These are phyloP conservation scores for Arremon aurantiirostris DNA, from an alignment of 2,797 vertebrate genomes.

Conservation along the genomic window DNA sequence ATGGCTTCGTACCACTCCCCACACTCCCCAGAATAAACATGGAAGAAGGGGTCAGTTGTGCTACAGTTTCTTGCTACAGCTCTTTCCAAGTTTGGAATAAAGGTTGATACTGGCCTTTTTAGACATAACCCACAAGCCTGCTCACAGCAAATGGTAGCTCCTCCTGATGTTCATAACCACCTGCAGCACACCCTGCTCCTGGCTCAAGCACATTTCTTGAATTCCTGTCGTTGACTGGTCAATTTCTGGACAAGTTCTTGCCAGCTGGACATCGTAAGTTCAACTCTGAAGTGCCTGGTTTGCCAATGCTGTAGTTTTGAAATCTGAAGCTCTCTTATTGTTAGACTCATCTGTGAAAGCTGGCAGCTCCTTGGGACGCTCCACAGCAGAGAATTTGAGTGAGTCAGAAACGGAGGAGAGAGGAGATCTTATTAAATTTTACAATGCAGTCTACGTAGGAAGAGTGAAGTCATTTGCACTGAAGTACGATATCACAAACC, in stretches of 20 bases:
- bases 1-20: background rate
- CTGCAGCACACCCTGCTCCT: background rate
- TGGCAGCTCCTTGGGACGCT: background rate
- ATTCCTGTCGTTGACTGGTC: background rate
- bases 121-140: background rate
- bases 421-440: constrained; percentile 95
- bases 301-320: background rate
- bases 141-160: background rate
- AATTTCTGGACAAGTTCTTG: background rate
- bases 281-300: background rate
- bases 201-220: background rate
- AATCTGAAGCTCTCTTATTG: background rate
- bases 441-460: constrained; percentile 88
- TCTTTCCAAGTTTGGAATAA: background rate
- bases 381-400: background rate
- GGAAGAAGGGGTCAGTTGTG: background rate
- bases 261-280: background rate
- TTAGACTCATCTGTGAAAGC: background rate
- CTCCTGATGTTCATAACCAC: background rate
- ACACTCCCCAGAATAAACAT: background rate
- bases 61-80: background rate
- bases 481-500: constrained; percentile 80
- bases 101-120: background rate
- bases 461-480: constrained; percentile 89
- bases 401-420: constrained; percentile 78